phyloP scores from a whole-genome alignment of 2,797 vertebrate genomes.

The Chaetodon trifasciatus region DNA sequence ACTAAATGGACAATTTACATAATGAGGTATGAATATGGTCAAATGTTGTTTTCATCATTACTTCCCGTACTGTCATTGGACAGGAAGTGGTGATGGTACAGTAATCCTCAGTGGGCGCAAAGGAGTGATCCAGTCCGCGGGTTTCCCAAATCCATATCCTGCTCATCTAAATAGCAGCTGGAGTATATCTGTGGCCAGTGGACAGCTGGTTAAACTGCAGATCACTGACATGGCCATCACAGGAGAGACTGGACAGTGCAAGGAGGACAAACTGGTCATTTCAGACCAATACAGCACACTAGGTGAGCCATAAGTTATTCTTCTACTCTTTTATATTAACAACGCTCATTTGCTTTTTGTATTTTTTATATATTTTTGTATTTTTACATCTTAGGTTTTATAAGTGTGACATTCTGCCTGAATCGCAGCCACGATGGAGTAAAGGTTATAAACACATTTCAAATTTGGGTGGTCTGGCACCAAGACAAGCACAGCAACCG shows the following conservation, averaged over 20 bases:
- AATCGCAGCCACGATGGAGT: neutral
- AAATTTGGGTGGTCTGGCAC: neutral
- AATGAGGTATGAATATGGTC: slow-evolving; percentile 5
- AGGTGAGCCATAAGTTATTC: slow-evolving; percentile 62
- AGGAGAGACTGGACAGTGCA: slow-evolving; percentile 81
- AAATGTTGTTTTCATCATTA: neutral
- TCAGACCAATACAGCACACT: slow-evolving; percentile 78
- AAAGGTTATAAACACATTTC: neutral
- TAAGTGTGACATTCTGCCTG: too few species aligned
- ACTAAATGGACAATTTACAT: neutral
- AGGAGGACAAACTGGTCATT: slow-evolving; percentile 79
- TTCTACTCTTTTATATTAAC: slow-evolving; percentile 2
- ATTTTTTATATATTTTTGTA: neutral
- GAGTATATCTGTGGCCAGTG: slow-evolving; percentile 80
- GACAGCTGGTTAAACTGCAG: slow-evolving; percentile 82
- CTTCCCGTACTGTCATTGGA: slow-evolving; percentile 27
- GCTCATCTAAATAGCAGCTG: slow-evolving; percentile 77
- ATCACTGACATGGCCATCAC: slow-evolving; percentile 82
- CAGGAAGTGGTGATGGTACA: slow-evolving; percentile 69
- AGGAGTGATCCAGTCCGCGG: slow-evolving; percentile 79
- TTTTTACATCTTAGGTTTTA: too few species aligned
- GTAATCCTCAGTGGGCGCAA: slow-evolving; percentile 74
- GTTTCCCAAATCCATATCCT: slow-evolving; percentile 83
- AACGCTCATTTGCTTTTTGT: neutral
- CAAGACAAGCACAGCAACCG: slow-evolving; percentile 5